These are phyloP conservation scores for Palythoa grandiflora DNA, from an alignment of 92 coral and sea anemone genomes.

Conservation along the genomic window DNA sequence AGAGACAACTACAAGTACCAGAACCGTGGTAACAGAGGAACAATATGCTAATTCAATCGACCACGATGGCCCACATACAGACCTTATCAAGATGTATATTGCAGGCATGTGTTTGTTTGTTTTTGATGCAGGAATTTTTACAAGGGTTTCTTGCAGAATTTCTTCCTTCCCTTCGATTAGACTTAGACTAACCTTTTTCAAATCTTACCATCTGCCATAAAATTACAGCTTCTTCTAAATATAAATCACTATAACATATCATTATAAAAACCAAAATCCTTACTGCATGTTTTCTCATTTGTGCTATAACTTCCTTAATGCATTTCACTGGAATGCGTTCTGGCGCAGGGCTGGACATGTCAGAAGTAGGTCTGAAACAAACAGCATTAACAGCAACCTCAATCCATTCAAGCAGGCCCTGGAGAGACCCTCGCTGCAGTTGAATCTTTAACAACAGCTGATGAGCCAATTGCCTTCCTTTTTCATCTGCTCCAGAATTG, in stretches of 20 bases:
- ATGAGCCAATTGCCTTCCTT: slow-evolving; percentile 75
- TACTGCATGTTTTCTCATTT: slow-evolving; percentile 74
- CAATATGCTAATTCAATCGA: too few species aligned
- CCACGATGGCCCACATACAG: too few species aligned
- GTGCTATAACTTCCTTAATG: slow-evolving; percentile 66
- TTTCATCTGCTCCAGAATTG: slow-evolving; percentile 70
- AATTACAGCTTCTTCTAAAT: not conserved
- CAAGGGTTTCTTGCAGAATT: too few species aligned
- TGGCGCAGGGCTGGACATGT: not conserved
- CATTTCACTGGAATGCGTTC: slow-evolving; percentile 66
- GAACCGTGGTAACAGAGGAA: too few species aligned
- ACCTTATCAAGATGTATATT: too few species aligned
- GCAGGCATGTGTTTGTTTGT: too few species aligned
- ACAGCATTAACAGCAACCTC: slow-evolving; percentile 69
- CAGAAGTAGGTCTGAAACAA: slow-evolving; percentile 27
- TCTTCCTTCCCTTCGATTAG: too few species aligned
- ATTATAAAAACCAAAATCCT: not conserved
- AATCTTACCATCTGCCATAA: not conserved
- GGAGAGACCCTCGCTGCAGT: slow-evolving; percentile 75
- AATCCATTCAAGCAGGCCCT: slow-evolving; percentile 78
- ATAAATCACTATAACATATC: not conserved
- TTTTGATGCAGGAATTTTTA: too few species aligned
- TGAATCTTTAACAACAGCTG: slow-evolving; percentile 73
- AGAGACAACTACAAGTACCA: too few species aligned
- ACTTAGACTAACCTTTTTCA: too few species aligned